Conservation (phyloP, 2,797 vertebrate genomes). For the Schizopygopsis pylzovi region DNA sequence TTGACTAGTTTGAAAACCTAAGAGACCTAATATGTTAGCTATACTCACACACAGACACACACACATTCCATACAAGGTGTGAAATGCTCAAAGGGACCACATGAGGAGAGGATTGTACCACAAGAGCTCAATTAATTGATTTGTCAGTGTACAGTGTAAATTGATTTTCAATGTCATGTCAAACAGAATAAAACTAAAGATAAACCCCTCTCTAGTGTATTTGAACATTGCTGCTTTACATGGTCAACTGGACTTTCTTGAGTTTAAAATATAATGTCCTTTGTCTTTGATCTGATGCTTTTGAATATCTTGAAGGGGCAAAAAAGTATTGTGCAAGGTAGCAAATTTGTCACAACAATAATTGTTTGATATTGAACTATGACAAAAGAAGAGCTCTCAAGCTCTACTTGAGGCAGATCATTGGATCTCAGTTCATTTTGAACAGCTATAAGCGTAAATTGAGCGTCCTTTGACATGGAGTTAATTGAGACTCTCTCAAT, state of each 20-base stretch:
- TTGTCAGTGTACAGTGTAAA: slow-evolving; percentile 8
- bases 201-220: background rate
- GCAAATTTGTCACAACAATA: background rate
- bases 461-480: slow-evolving; percentile 30
- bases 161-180: background rate
- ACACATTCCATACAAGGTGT: slow-evolving; percentile 29
- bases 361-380: background rate
- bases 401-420: slow-evolving; percentile 23
- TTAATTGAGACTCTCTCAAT: slow-evolving; percentile 11
- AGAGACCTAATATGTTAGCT: slow-evolving; percentile 13
- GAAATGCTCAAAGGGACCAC: slow-evolving; percentile 11
- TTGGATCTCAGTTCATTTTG: slow-evolving; percentile 6
- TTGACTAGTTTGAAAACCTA: slow-evolving; percentile 34
- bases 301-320: background rate
- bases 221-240: background rate
- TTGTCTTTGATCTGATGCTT: background rate
- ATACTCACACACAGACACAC: slow-evolving; percentile 2
- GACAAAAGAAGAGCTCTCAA: background rate
- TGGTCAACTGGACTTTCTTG: background rate
- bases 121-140: slow-evolving; percentile 29
- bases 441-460: slow-evolving; percentile 19
- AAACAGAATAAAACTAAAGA: background rate
- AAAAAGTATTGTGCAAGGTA: background rate
- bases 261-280: background rate
- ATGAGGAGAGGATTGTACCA: slow-evolving; percentile 18